Evolutionary conservation across 2,113 vertebrate genomes (phyloP), one percentile per base, ranked within the genome.

Genomic region (Vidua macroura): DNA sequence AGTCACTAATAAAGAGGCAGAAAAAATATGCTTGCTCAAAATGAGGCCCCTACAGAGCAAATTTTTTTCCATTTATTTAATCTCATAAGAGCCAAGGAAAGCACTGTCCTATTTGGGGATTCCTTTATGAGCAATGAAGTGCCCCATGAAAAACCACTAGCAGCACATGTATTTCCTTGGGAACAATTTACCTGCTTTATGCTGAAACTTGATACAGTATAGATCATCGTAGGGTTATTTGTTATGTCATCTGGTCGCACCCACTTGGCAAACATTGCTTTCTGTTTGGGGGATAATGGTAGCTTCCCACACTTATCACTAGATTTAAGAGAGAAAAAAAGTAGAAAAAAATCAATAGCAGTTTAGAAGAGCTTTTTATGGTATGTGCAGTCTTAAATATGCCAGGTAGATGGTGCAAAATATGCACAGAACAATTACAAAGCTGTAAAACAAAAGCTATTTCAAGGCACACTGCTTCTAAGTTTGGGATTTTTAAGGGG

Each of bases 191-290:
- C 99, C 99, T 99, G 99, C 89, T 99, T 99, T 98, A 99, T 99
- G 97, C 99, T 99, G 97, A 99, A 99, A 97, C 99, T 99, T 95
- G 99, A 99, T 76, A 99, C 99, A n/a, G 99, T 99, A 91, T 99
- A 99, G 97, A 99, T 99, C 99, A 99, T 99, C 0, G 98, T 99
- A 67, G 99, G 99, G 95, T 99, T 99, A 95, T 98, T 99, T 94
- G 98, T 98, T 93, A 99, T 98, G 67, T 99, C 99, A 84, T 99
- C 99, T 10, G 99, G 99, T 24, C 98, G 97, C 39, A 99, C 98
- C 99, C 99, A 99, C 89, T 98, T 99, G 83, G 98, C 98, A 98
- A 99, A 99, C 86, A 99, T 98, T 33, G 98, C 98, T 97, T 98
- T 99, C 96, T 99, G 99, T 93, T 99, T 99, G 55, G 99, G 99